Percentiles rank a stretch among this genome's conserved stretches.
phyloP scores from a whole-genome alignment of 2,797 vertebrate genomes.

The Sarcoramphus papa region DNA sequence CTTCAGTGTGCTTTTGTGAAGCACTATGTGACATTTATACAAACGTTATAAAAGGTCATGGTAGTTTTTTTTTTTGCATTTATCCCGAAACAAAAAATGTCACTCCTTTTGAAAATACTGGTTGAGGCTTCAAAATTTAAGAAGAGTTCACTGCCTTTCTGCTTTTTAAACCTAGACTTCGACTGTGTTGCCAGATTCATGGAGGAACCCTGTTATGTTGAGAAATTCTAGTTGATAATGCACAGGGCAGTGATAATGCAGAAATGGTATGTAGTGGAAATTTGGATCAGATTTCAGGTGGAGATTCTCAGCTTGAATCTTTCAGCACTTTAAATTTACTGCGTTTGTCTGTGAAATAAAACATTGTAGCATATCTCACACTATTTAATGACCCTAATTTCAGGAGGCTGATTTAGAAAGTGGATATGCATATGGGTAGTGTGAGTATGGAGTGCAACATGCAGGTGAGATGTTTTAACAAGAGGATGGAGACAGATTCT shows the following conservation, averaged over 20 bases:
- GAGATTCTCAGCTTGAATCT: background rate
- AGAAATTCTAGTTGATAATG: background rate
- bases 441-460: too few species aligned
- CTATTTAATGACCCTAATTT: background rate
- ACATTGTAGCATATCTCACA: rapidly evolving
- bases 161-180: background rate
- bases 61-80: background rate
- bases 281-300: background rate
- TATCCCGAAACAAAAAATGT: background rate
- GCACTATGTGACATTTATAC: too few species aligned
- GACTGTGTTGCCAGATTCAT: background rate
- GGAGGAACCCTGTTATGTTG: background rate
- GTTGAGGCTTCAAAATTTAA: background rate
- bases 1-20: background rate
- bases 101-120: background rate
- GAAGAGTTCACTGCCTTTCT: background rate
- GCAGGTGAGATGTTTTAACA: background rate
- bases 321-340: background rate
- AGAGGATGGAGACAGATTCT: background rate
- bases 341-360: background rate
- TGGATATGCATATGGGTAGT: background rate
- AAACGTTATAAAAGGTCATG: background rate
- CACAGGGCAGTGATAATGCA: background rate
- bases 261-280: background rate
- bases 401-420: background rate